These are phyloP conservation scores for Novumbra hubbsi DNA, from an alignment of 2,797 vertebrate species.

Conservation along the genomic window DNA sequence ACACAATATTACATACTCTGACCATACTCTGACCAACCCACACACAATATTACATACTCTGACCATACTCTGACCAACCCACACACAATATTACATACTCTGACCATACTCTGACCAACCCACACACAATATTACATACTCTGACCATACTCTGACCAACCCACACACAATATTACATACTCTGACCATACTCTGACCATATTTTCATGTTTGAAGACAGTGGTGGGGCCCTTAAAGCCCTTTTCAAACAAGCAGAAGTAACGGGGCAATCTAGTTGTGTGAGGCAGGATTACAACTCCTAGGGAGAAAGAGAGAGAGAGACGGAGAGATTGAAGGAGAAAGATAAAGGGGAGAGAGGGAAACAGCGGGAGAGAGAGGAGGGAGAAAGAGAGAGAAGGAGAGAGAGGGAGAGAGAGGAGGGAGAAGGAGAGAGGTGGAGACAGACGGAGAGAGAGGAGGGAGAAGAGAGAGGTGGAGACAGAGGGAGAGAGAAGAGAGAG, in stretches of 20 bases:
- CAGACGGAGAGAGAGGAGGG: conserved; percentile 19
- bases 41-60: too few species aligned
- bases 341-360: too few species aligned
- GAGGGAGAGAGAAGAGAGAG: conserved; percentile 10
- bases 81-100: not conserved
- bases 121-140: conserved; percentile 5
- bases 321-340: too few species aligned
- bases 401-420: too few species aligned
- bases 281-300: not conserved
- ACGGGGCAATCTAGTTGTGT: not conserved
- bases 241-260: not conserved
- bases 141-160: too few species aligned
- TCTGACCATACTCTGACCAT: too few species aligned
- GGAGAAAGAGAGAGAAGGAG: too few species aligned
- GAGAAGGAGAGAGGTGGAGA: not conserved
- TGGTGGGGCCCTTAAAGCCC: not conserved
- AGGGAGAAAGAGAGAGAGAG: not conserved
- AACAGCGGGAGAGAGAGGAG: too few species aligned
- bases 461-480: conserved; percentile 10
- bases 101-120: not conserved
- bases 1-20: not conserved
- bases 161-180: conserved; percentile 7
- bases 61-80: too few species aligned
- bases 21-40: too few species aligned
- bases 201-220: conserved; percentile 11